A percentile compares a stretch with the other conserved stretches of the same genome.
phyloP scores from a whole-genome alignment of 2,113 vertebrate genomes.

The Colius striatus region DNA sequence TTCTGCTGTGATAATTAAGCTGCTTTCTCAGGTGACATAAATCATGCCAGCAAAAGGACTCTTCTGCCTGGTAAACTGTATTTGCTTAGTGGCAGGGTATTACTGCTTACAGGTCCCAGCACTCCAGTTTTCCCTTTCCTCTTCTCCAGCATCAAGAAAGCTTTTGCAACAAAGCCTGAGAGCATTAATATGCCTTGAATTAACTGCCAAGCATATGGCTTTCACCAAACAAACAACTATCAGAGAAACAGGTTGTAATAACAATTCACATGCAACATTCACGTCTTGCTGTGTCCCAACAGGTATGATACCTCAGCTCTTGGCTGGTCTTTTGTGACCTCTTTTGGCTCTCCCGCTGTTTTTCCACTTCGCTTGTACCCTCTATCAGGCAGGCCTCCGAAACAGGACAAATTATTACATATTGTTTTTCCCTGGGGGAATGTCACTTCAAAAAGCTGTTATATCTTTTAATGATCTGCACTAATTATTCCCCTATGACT shows the following conservation, averaged over 20 bases:
- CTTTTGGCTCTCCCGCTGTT: background rate
- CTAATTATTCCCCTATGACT: background rate
- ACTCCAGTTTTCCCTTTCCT: background rate
- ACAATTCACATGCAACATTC: background rate
- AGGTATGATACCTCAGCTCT: accelerated
- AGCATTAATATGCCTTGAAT: background rate
- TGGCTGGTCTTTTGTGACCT: background rate
- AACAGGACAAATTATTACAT: background rate
- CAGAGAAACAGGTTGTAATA: background rate
- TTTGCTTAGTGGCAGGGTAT: background rate
- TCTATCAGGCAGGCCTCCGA: background rate
- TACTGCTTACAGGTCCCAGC: background rate
- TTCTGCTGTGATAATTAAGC: background rate
- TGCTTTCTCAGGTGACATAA: background rate
- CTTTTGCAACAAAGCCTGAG: background rate
- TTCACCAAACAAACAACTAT: background rate
- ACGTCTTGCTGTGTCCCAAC: accelerated
- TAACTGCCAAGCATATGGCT: background rate
- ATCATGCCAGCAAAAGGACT: background rate
- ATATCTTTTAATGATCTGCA: background rate
- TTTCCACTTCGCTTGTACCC: background rate
- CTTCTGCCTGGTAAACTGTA: background rate
- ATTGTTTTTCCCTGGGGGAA: background rate
- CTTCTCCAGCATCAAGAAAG: background rate
- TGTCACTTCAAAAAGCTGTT: conserved; percentile 5